Evolutionary conservation across 2,797 vertebrate species (phyloP).

Genomic region (Threskiornis aethiopicus): DNA sequence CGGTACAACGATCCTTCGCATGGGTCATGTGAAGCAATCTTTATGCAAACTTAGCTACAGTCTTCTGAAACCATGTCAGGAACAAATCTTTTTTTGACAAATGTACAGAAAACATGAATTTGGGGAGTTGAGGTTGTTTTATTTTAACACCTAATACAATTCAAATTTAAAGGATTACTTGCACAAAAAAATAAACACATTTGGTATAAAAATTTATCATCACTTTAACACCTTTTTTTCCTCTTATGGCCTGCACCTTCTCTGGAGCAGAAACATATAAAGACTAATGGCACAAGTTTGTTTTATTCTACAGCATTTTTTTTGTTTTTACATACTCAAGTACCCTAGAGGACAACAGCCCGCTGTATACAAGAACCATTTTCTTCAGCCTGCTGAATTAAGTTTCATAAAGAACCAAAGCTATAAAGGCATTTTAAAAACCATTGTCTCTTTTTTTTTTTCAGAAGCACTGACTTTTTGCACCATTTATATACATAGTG

Average conservation of each 20-base stretch:
- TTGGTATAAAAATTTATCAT: conserved; percentile 86
- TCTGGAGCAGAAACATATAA: conserved; percentile 83
- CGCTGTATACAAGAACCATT: conserved; percentile 78
- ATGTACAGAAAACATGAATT: conserved; percentile 65
- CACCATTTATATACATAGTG: conserved; percentile 79
- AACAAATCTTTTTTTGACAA: not conserved
- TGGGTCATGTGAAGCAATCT: not conserved
- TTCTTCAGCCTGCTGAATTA: conserved; percentile 84
- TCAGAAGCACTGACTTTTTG: conserved; percentile 76
- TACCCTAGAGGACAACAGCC: conserved; percentile 80
- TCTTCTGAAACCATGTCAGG: not conserved
- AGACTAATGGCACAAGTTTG: conserved; percentile 80
- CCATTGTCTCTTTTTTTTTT: conserved; percentile 71
- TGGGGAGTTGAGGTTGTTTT: conserved; percentile 69
- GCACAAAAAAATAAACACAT: conserved; percentile 87
- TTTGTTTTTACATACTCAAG: conserved; percentile 78
- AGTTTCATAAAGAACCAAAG: conserved; percentile 82
- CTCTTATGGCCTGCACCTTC: conserved; percentile 76
- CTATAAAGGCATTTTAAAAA: conserved; percentile 82
- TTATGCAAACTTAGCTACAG: not conserved
- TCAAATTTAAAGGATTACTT: conserved; percentile 83
- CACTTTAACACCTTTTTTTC: conserved; percentile 81
- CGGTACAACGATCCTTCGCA: not conserved
- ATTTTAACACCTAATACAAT: conserved; percentile 84
- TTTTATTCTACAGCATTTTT: conserved; percentile 76